These are phyloP conservation scores for Rhizomys pruinosus DNA, from an alignment of 2,113 vertebrate species.

Conservation along the genomic window DNA sequence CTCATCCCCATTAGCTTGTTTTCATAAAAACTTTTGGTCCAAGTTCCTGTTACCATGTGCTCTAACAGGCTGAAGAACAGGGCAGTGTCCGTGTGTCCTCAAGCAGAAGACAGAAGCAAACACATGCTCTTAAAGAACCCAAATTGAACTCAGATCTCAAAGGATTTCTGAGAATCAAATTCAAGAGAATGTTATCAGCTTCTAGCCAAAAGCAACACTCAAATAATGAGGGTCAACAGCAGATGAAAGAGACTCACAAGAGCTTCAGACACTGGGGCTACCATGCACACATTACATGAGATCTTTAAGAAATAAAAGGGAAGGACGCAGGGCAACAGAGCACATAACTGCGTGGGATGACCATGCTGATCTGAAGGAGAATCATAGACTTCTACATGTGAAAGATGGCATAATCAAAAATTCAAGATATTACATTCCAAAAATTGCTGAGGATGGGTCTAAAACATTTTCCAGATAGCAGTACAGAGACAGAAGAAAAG, in stretches of 20 bases:
- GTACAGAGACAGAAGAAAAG: not conserved
- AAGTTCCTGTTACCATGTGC: not conserved
- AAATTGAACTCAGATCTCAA: not conserved
- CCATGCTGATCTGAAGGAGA: not conserved
- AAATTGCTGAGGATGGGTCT: not conserved
- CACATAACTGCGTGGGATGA: not conserved
- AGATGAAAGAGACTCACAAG: not conserved
- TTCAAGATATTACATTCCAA: not conserved
- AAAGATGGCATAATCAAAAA: not conserved
- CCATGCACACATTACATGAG: not conserved
- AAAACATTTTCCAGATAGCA: not conserved
- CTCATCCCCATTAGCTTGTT: not conserved
- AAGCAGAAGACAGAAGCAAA: not conserved
- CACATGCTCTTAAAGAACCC: not conserved
- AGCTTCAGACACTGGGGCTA: not conserved
- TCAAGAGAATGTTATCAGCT: not conserved
- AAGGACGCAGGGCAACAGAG: not conserved
- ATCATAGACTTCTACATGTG: not conserved
- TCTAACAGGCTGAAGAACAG: not conserved
- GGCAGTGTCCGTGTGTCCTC: not conserved
- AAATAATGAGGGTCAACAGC: not conserved
- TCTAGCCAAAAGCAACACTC: not conserved
- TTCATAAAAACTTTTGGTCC: not conserved
- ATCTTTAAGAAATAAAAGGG: not conserved
- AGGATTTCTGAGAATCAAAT: not conserved